These are phyloP conservation scores for Chanos chanos DNA, from an alignment of 2,797 vertebrate genomes.

Conservation along the genomic window DNA sequence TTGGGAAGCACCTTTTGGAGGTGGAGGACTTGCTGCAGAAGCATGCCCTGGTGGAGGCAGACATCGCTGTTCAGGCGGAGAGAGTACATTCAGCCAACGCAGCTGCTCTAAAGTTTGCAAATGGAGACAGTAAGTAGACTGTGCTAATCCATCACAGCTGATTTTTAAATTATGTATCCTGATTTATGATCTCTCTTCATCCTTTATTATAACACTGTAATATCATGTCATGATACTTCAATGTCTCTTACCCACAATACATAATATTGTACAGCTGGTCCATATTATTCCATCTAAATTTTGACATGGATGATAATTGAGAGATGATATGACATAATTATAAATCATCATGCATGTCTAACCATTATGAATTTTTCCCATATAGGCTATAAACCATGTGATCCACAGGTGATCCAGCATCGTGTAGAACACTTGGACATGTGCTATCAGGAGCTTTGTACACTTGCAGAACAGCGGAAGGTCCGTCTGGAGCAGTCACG, in stretches of 20 bases:
- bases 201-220: neutral
- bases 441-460: slow-evolving; percentile 82
- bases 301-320: too few species aligned
- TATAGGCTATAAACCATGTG: slow-evolving; percentile 92
- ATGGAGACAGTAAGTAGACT: slow-evolving; percentile 81
- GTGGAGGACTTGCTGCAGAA: slow-evolving; percentile 93
- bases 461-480: slow-evolving; percentile 78
- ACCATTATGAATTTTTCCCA: neutral
- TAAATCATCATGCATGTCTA: neutral
- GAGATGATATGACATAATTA: too few species aligned
- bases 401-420: slow-evolving; percentile 89
- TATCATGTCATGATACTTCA: too few species aligned
- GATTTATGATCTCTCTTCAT: neutral
- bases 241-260: too few species aligned
- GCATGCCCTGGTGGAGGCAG: slow-evolving; percentile 85
- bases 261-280: too few species aligned
- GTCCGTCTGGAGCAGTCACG: slow-evolving; percentile 85
- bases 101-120: slow-evolving; percentile 82
- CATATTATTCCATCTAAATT: too few species aligned
- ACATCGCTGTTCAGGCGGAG: slow-evolving; percentile 87
- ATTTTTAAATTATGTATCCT: neutral
- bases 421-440: slow-evolving; percentile 86
- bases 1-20: slow-evolving; percentile 92
- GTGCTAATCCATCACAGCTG: too few species aligned
- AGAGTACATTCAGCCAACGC: slow-evolving; percentile 77